Evolutionary conservation across 2,797 vertebrate species (phyloP).

Genomic region (Cercopithecus neglectus): DNA sequence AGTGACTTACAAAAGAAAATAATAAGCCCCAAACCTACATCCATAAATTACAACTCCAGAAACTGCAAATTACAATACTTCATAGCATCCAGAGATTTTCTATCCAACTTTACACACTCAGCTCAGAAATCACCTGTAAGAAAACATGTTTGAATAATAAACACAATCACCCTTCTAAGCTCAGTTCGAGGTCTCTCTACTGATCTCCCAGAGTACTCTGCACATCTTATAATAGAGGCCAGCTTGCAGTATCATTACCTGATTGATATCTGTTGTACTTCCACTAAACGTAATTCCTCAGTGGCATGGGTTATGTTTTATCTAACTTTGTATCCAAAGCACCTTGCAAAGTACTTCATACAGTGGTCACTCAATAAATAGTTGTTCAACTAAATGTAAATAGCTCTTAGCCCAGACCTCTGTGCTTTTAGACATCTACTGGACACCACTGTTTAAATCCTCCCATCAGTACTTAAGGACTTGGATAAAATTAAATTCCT

Average conservation of each 20-base stretch:
- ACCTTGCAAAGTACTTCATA: neutral
- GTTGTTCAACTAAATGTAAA: constrained; percentile 1
- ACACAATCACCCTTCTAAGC: neutral
- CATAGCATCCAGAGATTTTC: neutral
- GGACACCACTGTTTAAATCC: neutral
- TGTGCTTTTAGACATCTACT: neutral
- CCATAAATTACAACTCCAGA: neutral
- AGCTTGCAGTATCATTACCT: neutral
- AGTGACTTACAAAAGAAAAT: neutral
- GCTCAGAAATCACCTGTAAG: neutral
- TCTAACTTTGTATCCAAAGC: neutral
- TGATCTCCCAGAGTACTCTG: neutral
- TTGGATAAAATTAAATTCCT: neutral
- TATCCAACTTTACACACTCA: neutral
- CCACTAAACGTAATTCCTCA: neutral
- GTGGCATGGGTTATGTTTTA: neutral
- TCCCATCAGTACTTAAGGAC: neutral
- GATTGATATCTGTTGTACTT: neutral
- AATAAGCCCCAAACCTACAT: neutral
- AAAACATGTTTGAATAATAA: neutral
- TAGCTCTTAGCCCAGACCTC: neutral
- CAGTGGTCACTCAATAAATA: neutral
- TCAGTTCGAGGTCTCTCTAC: neutral
- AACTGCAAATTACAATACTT: neutral
- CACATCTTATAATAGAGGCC: neutral